phyloP scores from a whole-genome alignment of 2,797 vertebrate genomes.

The Dipus sagitta region DNA sequence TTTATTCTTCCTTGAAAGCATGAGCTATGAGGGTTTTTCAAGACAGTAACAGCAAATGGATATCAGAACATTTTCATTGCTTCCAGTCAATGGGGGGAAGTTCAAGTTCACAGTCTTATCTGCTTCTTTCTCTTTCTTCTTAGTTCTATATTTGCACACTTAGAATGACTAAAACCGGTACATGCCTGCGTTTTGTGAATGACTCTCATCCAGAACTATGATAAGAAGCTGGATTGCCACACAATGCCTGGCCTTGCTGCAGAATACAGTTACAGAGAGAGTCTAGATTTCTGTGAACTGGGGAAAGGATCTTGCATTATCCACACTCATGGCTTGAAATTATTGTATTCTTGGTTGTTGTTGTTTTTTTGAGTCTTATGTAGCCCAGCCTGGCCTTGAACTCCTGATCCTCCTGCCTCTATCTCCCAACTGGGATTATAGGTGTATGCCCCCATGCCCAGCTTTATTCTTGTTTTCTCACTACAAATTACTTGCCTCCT shows the following conservation, averaged over 20 bases:
- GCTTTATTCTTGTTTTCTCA: background rate
- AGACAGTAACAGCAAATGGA: background rate
- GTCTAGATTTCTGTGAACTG: background rate
- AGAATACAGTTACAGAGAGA: background rate
- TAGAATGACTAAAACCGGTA: slow-evolving; percentile 42
- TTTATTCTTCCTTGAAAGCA: background rate
- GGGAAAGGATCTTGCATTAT: background rate
- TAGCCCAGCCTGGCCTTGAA: background rate
- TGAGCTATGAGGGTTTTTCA: background rate
- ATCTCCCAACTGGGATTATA: background rate
- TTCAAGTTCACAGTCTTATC: background rate
- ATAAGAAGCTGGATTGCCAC: background rate
- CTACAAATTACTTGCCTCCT: slow-evolving; percentile 15
- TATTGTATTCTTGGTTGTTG: background rate
- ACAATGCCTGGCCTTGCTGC: background rate
- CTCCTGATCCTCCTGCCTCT: background rate
- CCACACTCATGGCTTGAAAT: background rate
- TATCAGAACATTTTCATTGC: background rate
- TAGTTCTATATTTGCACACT: slow-evolving; percentile 35
- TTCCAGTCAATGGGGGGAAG: background rate
- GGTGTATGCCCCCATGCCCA: background rate
- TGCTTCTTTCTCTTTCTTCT: background rate
- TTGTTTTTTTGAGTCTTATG: background rate
- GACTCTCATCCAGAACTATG: slow-evolving; percentile 14
- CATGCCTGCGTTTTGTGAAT: slow-evolving; percentile 12